A percentile compares a stretch with the other conserved stretches of the same genome.
Conservation (phyloP, 2,888 invertebrate species). For the Apomyelois bistriatella region DNA sequence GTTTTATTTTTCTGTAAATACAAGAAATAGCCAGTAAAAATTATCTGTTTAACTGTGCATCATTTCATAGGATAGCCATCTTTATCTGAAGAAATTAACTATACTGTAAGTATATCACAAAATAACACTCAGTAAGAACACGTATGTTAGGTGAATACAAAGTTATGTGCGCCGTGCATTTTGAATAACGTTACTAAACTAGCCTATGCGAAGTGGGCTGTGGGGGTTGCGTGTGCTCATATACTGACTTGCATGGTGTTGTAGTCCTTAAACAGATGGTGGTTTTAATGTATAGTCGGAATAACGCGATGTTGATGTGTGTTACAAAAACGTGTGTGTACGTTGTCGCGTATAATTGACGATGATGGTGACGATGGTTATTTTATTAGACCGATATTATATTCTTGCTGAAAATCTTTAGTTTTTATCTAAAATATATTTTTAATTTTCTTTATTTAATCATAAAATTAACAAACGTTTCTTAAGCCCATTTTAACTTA, state of each 20-base stretch:
- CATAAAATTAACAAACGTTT: too few species aligned
- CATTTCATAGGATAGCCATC: slow-evolving; percentile 87
- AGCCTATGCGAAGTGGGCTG: slow-evolving; percentile 33
- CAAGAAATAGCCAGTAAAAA: slow-evolving; percentile 82
- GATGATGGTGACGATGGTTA: neutral
- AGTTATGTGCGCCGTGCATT: slow-evolving; percentile 53
- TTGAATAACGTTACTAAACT: slow-evolving; percentile 51
- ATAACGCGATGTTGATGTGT: slow-evolving; percentile 48
- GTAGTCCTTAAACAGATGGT: slow-evolving; percentile 67
- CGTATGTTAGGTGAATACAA: slow-evolving; percentile 74
- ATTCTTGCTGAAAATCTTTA: too few species aligned
- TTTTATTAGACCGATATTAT: too few species aligned
- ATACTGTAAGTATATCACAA: slow-evolving; percentile 80
- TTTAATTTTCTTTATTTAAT: too few species aligned
- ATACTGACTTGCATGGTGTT: slow-evolving; percentile 64
- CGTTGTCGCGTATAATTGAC: neutral
- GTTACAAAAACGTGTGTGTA: slow-evolving; percentile 43
- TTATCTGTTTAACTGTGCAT: slow-evolving; percentile 88
- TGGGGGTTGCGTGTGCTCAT: slow-evolving; percentile 54
- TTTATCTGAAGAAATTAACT: slow-evolving; percentile 80
- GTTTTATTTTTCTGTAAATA: slow-evolving; percentile 71
- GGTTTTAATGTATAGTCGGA: slow-evolving; percentile 45
- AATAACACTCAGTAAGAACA: slow-evolving; percentile 77
- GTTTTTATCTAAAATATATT: too few species aligned
- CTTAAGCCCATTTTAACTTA: too few species aligned